phyloP scores from a whole-genome alignment of 2,113 vertebrate genomes.

The Andinoacara biseriatus region DNA sequence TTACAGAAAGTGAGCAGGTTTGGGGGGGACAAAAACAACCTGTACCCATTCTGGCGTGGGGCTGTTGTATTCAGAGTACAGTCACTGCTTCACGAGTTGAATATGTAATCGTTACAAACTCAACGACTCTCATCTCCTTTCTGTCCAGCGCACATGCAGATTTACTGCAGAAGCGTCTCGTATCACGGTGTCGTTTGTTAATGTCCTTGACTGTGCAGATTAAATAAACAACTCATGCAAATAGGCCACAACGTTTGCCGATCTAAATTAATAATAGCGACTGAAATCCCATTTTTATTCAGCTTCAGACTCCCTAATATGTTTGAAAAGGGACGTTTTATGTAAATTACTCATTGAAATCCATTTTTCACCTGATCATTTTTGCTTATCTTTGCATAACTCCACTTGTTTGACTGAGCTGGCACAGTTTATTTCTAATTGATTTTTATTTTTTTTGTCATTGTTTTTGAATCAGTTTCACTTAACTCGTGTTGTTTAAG shows the following conservation, averaged over 20 bases:
- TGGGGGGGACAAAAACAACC: too few species aligned
- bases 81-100: conserved; percentile 10
- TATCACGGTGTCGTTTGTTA: conserved; percentile 65
- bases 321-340: conserved; percentile 47
- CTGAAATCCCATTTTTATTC: conserved; percentile 36
- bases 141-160: conserved; percentile 58
- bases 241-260: conserved; percentile 42
- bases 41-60: not conserved
- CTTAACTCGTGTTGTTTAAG: not conserved
- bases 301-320: conserved; percentile 16
- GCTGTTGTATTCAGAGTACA: not conserved
- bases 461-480: not conserved
- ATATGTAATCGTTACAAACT: conserved; percentile 52
- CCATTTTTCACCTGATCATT: conserved; percentile 34
- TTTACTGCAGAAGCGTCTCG: conserved; percentile 52
- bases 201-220: conserved; percentile 75
- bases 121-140: conserved; percentile 43
- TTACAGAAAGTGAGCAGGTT: not conserved
- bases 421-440: not conserved
- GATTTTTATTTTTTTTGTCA: not conserved
- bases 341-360: conserved; percentile 52
- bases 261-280: conserved; percentile 49
- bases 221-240: conserved; percentile 70
- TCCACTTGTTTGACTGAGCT: conserved; percentile 23
- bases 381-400: conserved; percentile 29